Base-by-base conservation (phyloP, 2,797 vertebrate genomes). In the Sciurus carolinensis region DNA sequence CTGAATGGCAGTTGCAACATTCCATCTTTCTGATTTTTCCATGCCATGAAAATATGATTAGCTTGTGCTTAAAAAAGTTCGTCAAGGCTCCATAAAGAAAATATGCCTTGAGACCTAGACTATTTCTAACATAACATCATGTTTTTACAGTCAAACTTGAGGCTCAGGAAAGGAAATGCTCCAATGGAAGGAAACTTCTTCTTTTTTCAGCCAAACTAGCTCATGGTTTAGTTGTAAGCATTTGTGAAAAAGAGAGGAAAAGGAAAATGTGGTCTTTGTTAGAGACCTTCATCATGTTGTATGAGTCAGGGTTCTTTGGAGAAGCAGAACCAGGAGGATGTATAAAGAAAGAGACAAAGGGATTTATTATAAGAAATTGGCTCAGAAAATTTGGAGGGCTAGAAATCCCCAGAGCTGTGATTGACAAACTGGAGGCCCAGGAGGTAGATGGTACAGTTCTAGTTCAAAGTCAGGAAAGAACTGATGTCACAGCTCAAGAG, bases 1-100 rank as follows among this genome's bases (percentile, higher is more conserved):
- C 13, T 81, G 83, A 94, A 91, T 87, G 72, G 77, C 50, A 85
- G 22, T 95, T 91, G 75, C 83, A 91, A 2, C 47, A 66, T 82
- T 96, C 92, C 76, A 42, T 94, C 44, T 79, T 96, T 95, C 80
- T 97, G 90, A 54, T 87, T 97, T 98, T 97, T 97, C 92, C 91
- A 50, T 92, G 59, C 18, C 62, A 50, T 95, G 91, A 93, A 97
- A 96, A 50, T 94, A 50, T 64, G 66, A 97, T 96, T 88, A 87
- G 36, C 57, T 80, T 81, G 42, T 77, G 33, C 54, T 92, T 87
- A 33, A 83, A 59, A 77, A 84, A 95, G 69, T 77, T 76, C 85
- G 88, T 94, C 83, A 84, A 11, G 30, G 94, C 83, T 95, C 80
- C 64, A 66, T 57, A 71, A 71, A 91, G 82, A 91, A 97, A 95